Percentiles rank a stretch among this genome's conserved stretches.
Evolutionary conservation across 2,797 vertebrate species (phyloP).

Genomic region (Hemitrygon akajei): DNA sequence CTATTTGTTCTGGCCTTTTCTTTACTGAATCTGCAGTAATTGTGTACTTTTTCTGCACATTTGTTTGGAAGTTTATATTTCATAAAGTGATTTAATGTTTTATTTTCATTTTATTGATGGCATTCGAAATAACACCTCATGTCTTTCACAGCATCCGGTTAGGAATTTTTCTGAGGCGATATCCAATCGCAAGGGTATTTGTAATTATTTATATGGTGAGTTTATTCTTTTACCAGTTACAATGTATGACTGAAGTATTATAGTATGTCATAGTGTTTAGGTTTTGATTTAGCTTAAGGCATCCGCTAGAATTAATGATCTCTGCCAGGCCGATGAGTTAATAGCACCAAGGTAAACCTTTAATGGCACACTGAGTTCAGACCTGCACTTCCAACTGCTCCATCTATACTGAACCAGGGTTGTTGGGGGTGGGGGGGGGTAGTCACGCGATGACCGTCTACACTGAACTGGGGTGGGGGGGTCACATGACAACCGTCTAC

Average conservation of each 20-base stretch:
- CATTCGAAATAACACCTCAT: constrained; percentile 10
- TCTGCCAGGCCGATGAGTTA: background rate
- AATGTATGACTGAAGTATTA: background rate
- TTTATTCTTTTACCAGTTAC: constrained; percentile 40
- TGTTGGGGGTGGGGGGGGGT: too few species aligned
- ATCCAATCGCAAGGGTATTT: constrained; percentile 86
- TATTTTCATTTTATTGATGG: background rate
- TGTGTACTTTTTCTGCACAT: background rate
- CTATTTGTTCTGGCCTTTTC: background rate
- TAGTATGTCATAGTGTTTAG: background rate
- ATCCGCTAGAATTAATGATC: background rate
- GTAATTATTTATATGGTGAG: constrained; percentile 96
- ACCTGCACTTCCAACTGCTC: background rate
- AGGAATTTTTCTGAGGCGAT: constrained; percentile 91
- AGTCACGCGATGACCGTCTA: too few species aligned
- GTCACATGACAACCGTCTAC: too few species aligned
- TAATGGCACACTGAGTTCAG: background rate
- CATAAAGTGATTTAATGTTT: background rate
- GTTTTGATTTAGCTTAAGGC: too few species aligned
- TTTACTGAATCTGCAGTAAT: background rate
- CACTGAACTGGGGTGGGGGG: too few species aligned
- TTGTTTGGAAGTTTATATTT: background rate
- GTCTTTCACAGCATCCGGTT: constrained; percentile 74
- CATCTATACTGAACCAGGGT: too few species aligned
- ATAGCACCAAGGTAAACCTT: background rate